Evolutionary conservation across 2,888 invertebrate genomes (phyloP), one percentile per base, ranked within the genome.

Genomic region (Trissolcus japonicus): DNA sequence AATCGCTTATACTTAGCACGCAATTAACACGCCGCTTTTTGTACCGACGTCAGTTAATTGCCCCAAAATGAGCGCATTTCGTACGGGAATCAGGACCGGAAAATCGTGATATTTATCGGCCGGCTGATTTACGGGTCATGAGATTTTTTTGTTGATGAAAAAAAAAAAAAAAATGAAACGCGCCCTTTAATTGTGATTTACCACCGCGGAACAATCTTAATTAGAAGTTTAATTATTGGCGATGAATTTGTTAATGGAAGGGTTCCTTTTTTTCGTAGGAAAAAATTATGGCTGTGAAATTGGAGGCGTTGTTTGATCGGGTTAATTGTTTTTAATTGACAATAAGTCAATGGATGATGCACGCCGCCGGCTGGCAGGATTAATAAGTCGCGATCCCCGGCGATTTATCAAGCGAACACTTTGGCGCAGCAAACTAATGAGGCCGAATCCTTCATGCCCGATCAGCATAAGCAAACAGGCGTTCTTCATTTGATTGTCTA

Each of bases 351-450:
- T 46, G 19, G 56, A 56, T 21, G 6, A 14, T 35, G 29, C 35
- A 1, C 48, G 14, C 57, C 41, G 14, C 40, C 48, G 21, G 11
- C 16, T 6, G 9, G 41, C 50, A 17, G 65, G 56, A 73, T 61
- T 66, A 62, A 74, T 74, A 51, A 74, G 62, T 74, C 67, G 66
- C 60, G 67, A 62, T 66, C 56, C n/a, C 51, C 6, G 19, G 29
- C 40, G 62, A 74, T 74, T 74, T 67, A 74, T 74, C 74, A 73
- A 73, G 29, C 17, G 66, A 61, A 73, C 66, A 73, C 66, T 73
- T 55, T 50, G 41, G 54, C 29, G 50, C 53, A 16, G 14, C 16
- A 50, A 73, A 40, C 51, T 66, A 65, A 72, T 62, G 53, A 41
- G 16, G 0, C 43, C 43, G 21, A 71, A n/a, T 62, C 51, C 48